Evolutionary conservation across 2,113 vertebrate genomes (phyloP), one percentile per base, ranked within the genome.

Genomic region (Petaurus breviceps): DNA sequence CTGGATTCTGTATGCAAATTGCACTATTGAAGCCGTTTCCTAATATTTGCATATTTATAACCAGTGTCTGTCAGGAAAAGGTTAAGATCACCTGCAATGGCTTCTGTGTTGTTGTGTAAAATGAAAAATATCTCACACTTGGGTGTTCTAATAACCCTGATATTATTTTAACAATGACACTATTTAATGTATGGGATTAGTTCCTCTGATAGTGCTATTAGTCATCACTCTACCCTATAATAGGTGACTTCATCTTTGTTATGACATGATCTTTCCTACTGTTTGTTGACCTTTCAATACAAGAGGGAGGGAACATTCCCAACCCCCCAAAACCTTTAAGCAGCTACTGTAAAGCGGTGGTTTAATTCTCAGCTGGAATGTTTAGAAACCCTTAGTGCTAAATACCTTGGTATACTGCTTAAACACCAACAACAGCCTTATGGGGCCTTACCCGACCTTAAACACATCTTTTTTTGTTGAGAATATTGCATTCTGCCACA

Each of bases 351-450:
- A 99, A 99, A 99, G 98, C 99, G 97, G 98, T 91, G 97, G 98
- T 99, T 99, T 99, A 99, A 98, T 98, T 99, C 99, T 98, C 99
- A 99, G 99, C 99, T 99, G 99, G 99, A 99, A 99, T 99, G 99
- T 99, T 99, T 99, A 99, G 99, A 99, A 99, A 99, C 98, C 98
- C 97, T 98, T 93, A 93, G 98, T 99, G 99, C 98, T 99, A 99
- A 99, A 99, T 99, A 99, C 99, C 99, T 99, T 37, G 52, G 98
- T 99, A 98, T 99, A 98, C 98, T 98, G 98, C 99, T 99, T 99
- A 99, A 99, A 99, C 99, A 99, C 98, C 99, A 99, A 99, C 99
- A 99, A 99, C 99, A 99, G 99, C 98, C 99, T 99, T 99, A 99
- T 99, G 99, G 99, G 99, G 99, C 99, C 99, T 99, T 99, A 96